Conservation (phyloP, 1,140 invertebrate species). For the Lepidurus arcticus region DNA sequence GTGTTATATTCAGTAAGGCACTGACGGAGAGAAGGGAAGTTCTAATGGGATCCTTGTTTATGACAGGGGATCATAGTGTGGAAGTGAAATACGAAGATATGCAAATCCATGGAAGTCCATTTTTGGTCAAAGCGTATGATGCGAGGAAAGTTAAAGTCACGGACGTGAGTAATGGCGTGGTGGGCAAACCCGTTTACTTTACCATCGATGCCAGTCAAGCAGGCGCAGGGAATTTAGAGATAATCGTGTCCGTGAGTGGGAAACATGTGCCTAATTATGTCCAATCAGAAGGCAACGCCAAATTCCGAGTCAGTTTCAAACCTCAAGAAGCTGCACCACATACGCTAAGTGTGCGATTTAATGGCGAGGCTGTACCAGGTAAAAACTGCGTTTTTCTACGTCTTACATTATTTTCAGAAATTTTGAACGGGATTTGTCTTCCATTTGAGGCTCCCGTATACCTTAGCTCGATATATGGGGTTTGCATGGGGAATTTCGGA, state of each 20-base stretch:
- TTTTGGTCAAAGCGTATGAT: slow-evolving; percentile 91
- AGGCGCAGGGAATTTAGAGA: slow-evolving; percentile 93
- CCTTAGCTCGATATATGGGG: no score
- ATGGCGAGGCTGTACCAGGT: slow-evolving; percentile 88
- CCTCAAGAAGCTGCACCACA: slow-evolving; percentile 85
- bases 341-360: slow-evolving; percentile 87
- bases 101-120: slow-evolving; percentile 88
- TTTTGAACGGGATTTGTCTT: no score
- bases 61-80: slow-evolving; percentile 77
- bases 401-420: no score
- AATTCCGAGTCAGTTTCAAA: slow-evolving; percentile 93
- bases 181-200: slow-evolving; percentile 87
- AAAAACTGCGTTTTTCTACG: slow-evolving; percentile 27
- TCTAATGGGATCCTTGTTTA: slow-evolving; percentile 24
- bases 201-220: slow-evolving; percentile 76
- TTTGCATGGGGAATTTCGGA: no score
- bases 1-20: not conserved
- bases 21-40: not conserved
- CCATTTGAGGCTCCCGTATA: no score
- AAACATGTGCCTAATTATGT: slow-evolving; percentile 98
- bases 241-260: slow-evolving; percentile 94
- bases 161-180: slow-evolving; percentile 78
- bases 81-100: slow-evolving; percentile 75
- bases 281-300: slow-evolving; percentile 92
- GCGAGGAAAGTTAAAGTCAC: slow-evolving; percentile 83